Conservation (phyloP, 2,113 vertebrate genomes). For the Eira barbara region DNA sequence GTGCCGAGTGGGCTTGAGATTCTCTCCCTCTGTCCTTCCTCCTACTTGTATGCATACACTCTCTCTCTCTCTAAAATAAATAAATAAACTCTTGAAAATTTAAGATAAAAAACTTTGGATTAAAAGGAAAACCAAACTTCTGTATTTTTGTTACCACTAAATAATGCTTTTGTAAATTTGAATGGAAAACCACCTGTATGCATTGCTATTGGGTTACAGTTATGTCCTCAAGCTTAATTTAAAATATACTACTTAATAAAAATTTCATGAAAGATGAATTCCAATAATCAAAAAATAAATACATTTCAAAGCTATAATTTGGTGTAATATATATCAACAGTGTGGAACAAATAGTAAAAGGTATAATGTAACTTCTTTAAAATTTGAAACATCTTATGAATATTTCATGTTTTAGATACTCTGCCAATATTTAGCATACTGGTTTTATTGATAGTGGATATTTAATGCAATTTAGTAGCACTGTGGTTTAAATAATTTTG, state of each 20-base stretch:
- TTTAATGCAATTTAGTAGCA: neutral
- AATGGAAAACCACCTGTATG: slow-evolving; percentile 45
- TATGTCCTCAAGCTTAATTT: slow-evolving; percentile 50
- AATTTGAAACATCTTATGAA: neutral
- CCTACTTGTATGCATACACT: neutral
- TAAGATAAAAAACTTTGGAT: neutral
- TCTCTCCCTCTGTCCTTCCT: neutral
- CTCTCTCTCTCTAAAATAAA: neutral
- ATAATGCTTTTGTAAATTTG: slow-evolving; percentile 24
- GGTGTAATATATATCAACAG: neutral
- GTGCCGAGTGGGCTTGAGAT: neutral
- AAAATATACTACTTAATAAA: slow-evolving; percentile 50
- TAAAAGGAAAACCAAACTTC: neutral
- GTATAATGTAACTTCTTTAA: neutral
- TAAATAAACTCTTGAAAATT: neutral
- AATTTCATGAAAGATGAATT: slow-evolving; percentile 44
- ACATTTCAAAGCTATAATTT: slow-evolving; percentile 54
- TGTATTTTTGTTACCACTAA: slow-evolving; percentile 55
- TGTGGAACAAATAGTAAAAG: neutral
- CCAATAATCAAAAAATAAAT: slow-evolving; percentile 63
- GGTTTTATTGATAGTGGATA: neutral
- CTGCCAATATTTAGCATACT: neutral
- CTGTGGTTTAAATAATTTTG: neutral
- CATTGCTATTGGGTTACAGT: neutral
- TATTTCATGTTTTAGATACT: neutral